Percentiles rank a stretch among this genome's conserved stretches.
These are phyloP conservation scores for Orchesella cincta DNA, from an alignment of 1,140 invertebrate species.

Conservation along the genomic window DNA sequence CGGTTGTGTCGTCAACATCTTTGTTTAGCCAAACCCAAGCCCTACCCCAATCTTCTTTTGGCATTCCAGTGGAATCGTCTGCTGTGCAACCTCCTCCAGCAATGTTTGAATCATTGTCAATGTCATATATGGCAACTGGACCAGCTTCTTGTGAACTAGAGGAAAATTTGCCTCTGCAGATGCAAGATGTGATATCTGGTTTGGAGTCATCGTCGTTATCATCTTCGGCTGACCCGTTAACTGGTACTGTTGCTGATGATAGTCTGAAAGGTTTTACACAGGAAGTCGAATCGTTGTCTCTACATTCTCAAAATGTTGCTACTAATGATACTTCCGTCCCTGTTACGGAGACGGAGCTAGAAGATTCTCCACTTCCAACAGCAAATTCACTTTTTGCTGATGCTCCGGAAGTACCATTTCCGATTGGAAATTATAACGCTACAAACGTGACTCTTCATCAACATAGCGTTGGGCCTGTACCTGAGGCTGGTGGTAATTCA, in stretches of 20 bases:
- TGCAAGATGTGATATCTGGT: background rate
- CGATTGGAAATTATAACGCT: too few relatives aligned
- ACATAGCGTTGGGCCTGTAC: too few relatives aligned
- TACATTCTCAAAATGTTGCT: background rate
- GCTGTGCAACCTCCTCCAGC: background rate
- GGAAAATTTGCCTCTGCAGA: background rate
- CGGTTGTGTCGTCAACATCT: background rate
- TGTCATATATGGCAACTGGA: background rate
- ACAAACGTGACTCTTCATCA: too few relatives aligned
- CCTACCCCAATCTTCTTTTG: too few relatives aligned
- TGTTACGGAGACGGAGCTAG: background rate
- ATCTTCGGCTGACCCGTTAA: too few relatives aligned
- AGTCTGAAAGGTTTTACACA: background rate
- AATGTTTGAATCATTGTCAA: background rate
- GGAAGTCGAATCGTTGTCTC: background rate
- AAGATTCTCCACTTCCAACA: background rate
- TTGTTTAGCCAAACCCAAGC: background rate
- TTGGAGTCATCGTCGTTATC: background rate
- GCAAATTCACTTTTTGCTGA: slow-evolving; percentile 34
- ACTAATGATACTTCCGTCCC: background rate
- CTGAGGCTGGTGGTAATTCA: too few relatives aligned
- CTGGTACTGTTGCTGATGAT: background rate
- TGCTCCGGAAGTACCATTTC: slow-evolving; percentile 43
- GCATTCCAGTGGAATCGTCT: too few relatives aligned
- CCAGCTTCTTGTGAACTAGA: background rate